phyloP scores from a whole-genome alignment of 2,113 vertebrate species.

The Xiphophorus hellerii region DNA sequence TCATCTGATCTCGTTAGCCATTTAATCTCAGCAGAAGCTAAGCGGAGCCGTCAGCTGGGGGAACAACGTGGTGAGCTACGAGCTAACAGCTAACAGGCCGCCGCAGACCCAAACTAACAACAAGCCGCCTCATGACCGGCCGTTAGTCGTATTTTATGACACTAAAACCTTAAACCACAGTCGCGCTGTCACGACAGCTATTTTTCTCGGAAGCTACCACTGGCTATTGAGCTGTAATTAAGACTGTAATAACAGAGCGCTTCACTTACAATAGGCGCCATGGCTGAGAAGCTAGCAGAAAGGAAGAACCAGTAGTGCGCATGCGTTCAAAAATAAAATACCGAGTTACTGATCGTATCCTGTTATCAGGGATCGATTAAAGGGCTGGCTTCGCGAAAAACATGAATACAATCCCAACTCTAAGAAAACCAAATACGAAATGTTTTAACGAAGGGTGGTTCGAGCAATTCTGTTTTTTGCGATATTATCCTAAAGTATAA shows the following conservation, averaged over 20 bases:
- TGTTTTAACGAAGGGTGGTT: no score
- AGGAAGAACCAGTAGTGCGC: slow-evolving; percentile 80
- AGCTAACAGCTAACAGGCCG: slow-evolving; percentile 34
- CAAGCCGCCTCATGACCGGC: neutral
- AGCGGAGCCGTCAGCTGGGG: neutral
- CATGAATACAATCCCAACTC: no score
- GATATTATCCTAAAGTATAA: no score
- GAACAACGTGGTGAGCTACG: slow-evolving; percentile 39
- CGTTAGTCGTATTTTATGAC: neutral
- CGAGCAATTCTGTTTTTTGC: no score
- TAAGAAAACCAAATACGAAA: no score
- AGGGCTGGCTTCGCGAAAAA: neutral
- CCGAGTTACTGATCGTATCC: slow-evolving; percentile 25
- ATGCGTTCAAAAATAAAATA: slow-evolving; percentile 70
- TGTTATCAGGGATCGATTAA: slow-evolving; percentile 29
- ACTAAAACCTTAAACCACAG: neutral
- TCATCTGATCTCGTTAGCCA: neutral
- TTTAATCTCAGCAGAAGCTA: neutral
- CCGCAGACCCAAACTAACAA: neutral
- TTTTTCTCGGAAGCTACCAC: neutral
- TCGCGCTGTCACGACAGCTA: rapidly evolving
- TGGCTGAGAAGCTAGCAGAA: slow-evolving; percentile 81
- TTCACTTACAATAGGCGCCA: slow-evolving; percentile 89
- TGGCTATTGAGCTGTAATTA: rapidly evolving
- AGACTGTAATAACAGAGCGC: slow-evolving; percentile 5